Conservation (phyloP, 2,888 invertebrate species). For the Zeuzera pyrina region DNA sequence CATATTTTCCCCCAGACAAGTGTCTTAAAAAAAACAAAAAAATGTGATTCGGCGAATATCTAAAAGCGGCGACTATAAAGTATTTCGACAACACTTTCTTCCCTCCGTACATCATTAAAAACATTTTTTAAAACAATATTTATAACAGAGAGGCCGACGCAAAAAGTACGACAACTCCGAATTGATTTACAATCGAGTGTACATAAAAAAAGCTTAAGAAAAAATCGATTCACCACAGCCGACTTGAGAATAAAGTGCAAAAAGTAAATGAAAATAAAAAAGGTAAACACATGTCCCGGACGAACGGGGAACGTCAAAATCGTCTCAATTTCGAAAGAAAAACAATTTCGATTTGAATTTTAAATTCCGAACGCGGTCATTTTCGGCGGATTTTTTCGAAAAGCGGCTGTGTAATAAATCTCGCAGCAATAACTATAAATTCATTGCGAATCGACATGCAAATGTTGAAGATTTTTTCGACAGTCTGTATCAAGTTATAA, state of each 20-base stretch:
- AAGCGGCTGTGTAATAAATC: conserved; percentile 63
- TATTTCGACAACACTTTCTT: conserved; percentile 25
- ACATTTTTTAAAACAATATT: conserved; percentile 46
- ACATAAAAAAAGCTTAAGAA: conserved; percentile 20
- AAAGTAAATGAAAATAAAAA: conserved; percentile 20
- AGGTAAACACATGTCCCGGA: conserved; percentile 47
- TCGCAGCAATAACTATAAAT: conserved; percentile 69
- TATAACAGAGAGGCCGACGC: conserved; percentile 35
- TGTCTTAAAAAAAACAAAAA: conserved; percentile 5
- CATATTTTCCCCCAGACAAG: conserved; percentile 15
- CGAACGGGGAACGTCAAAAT: conserved; percentile 61
- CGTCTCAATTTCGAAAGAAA: conserved; percentile 66
- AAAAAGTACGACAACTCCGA: conserved; percentile 37
- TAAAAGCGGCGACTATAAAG: conserved; percentile 20
- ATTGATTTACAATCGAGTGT: conserved; percentile 53
- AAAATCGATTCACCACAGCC: conserved; percentile 6
- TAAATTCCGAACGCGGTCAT: conserved; percentile 60
- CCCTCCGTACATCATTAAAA: conserved; percentile 44
- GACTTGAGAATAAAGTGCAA: conserved; percentile 14
- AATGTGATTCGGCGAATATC: background rate
- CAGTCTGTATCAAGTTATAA: conserved; percentile 45
- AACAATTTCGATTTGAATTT: conserved; percentile 68
- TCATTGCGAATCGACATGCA: conserved; percentile 72
- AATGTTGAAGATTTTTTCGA: conserved; percentile 63
- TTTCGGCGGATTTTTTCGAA: conserved; percentile 60